phyloP scores from a whole-genome alignment of 2,113 vertebrate species.

The Chiloscyllium plagiosum region DNA sequence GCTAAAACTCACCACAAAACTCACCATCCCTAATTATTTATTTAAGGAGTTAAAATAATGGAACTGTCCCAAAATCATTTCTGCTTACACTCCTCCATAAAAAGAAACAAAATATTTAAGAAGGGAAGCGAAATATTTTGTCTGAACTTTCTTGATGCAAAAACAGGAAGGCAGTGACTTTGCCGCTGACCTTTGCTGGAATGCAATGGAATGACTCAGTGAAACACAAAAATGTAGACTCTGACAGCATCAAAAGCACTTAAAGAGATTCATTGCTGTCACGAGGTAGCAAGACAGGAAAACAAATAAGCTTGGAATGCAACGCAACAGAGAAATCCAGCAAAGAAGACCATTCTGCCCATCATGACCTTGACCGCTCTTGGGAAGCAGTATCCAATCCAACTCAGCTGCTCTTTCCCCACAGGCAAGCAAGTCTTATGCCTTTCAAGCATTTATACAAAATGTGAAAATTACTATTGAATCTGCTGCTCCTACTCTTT shows the following conservation, averaged over 20 bases:
- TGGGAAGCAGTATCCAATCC: neutral
- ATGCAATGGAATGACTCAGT: conserved; percentile 21
- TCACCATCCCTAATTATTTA: neutral
- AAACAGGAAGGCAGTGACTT: conserved; percentile 4
- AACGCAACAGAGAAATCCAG: neutral
- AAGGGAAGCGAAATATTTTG: neutral
- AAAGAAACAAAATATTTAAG: neutral
- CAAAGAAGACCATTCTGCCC: neutral
- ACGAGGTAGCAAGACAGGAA: neutral
- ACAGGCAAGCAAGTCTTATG: neutral
- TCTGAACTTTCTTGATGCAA: neutral
- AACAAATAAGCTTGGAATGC: neutral
- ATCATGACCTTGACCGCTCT: neutral
- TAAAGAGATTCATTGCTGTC: neutral
- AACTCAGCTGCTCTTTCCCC: neutral
- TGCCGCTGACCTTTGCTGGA: neutral
- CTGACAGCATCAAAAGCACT: neutral
- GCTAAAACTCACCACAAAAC: neutral
- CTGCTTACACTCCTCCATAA: neutral
- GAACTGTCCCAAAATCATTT: neutral
- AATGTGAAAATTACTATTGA: neutral
- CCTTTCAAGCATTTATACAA: neutral
- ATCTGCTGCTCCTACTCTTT: neutral
- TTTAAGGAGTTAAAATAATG: neutral
- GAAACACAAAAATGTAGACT: neutral